A percentile compares a stretch with the other conserved stretches of the same genome.
phyloP scores from a whole-genome alignment of 2,888 invertebrate genomes.

The Sussaba pulchella region DNA sequence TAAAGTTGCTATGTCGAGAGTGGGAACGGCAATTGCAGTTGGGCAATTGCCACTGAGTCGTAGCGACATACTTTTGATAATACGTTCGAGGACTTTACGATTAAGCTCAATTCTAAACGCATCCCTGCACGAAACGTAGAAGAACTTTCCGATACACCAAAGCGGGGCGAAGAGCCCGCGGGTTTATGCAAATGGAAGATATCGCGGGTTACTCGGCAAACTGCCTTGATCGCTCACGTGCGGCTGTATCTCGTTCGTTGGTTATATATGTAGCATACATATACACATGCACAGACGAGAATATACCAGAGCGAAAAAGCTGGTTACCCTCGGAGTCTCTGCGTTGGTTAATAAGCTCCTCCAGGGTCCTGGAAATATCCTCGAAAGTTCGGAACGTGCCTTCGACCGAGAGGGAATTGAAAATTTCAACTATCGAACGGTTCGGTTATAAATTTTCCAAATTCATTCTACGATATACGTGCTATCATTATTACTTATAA shows the following conservation, averaged over 20 bases:
- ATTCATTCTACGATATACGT: background rate
- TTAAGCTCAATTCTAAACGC: slow-evolving; percentile 31
- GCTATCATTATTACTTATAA: background rate
- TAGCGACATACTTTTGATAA: slow-evolving; percentile 29
- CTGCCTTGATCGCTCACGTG: slow-evolving; percentile 34
- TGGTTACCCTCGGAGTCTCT: slow-evolving; percentile 22
- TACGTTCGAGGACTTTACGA: slow-evolving; percentile 18
- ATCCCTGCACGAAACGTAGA: background rate
- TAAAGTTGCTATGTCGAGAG: background rate
- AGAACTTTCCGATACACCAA: slow-evolving; percentile 39
- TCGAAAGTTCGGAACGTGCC: slow-evolving; percentile 30
- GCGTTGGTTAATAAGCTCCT: slow-evolving; percentile 35
- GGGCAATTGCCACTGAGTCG: slow-evolving; percentile 1
- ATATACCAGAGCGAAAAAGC: slow-evolving; percentile 20
- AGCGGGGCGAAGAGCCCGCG: slow-evolving; percentile 11
- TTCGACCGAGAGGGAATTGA: slow-evolving; percentile 22
- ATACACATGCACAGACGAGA: too few relatives aligned
- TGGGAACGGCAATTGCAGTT: background rate
- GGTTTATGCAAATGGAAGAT: slow-evolving; percentile 49
- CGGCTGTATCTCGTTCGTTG: slow-evolving; percentile 19
- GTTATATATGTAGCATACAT: too few relatives aligned
- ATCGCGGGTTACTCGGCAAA: slow-evolving; percentile 46
- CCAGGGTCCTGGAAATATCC: slow-evolving; percentile 29
- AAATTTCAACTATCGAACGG: slow-evolving; percentile 32
- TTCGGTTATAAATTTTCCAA: background rate